Evolutionary conservation across 2,113 vertebrate species (phyloP).

Genomic region (Gobius niger): DNA sequence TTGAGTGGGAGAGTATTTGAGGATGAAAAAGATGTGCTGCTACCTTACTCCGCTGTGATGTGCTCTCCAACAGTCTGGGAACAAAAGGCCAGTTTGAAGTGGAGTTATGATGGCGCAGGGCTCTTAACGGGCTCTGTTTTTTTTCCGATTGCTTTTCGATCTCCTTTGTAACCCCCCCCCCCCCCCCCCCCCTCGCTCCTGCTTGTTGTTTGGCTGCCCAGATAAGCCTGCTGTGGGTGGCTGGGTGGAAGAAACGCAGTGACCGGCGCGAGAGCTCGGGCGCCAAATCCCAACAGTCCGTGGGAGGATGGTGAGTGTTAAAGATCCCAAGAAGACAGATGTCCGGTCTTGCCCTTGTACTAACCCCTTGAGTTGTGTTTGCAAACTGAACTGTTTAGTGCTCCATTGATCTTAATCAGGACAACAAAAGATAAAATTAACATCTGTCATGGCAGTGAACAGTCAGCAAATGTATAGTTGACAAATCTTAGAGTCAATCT

Average conservation of each 20-base stretch:
- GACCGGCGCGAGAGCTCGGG: slow-evolving; percentile 49
- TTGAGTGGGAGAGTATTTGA: slow-evolving; percentile 60
- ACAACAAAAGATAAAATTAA: background rate
- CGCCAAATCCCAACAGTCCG: slow-evolving; percentile 63
- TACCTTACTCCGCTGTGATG: slow-evolving; percentile 56
- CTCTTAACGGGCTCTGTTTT: slow-evolving; percentile 49
- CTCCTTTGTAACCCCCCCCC: slow-evolving; percentile 54
- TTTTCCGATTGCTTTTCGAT: slow-evolving; percentile 45
- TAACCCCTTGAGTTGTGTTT: slow-evolving; percentile 47
- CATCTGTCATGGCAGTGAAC: background rate
- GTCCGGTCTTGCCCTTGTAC: slow-evolving; percentile 59
- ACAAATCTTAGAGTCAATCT: no score
- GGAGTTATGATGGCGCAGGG: slow-evolving; percentile 54
- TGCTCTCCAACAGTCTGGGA: slow-evolving; percentile 59
- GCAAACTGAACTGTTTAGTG: slow-evolving; percentile 50
- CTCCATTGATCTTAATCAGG: background rate
- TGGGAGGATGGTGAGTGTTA: slow-evolving; percentile 61
- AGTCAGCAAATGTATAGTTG: background rate
- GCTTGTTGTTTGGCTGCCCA: slow-evolving; percentile 58
- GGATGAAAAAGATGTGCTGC: slow-evolving; percentile 63
- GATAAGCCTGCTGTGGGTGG: slow-evolving; percentile 68
- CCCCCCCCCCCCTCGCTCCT: slow-evolving; percentile 18
- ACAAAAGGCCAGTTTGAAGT: slow-evolving; percentile 69
- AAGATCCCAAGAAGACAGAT: slow-evolving; percentile 66
- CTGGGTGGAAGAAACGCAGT: slow-evolving; percentile 42